Percentiles rank a stretch among this genome's conserved stretches.
These are phyloP conservation scores for Crax fasciolata DNA, from an alignment of 2,797 vertebrate species.

Conservation along the genomic window DNA sequence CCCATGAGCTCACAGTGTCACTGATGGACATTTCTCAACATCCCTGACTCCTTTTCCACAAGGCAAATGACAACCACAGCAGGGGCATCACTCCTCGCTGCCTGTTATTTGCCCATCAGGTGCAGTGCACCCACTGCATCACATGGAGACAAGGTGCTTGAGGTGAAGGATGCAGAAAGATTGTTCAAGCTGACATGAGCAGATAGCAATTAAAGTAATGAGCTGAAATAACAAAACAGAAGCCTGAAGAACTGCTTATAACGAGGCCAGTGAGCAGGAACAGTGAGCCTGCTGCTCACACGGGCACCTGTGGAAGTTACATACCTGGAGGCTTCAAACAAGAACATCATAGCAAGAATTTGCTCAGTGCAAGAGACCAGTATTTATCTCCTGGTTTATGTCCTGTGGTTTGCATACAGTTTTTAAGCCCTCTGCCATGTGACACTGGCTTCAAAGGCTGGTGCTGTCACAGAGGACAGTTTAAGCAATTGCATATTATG, in stretches of 20 bases:
- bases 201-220: not conserved
- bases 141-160: not conserved
- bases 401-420: accelerated
- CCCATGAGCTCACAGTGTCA: not conserved
- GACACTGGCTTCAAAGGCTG: not conserved
- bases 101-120: not conserved
- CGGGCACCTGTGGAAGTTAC: accelerated
- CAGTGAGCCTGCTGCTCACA: not conserved
- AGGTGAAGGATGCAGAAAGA: not conserved
- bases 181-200: not conserved
- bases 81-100: not conserved
- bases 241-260: not conserved
- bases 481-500: not conserved
- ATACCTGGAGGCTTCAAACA: accelerated
- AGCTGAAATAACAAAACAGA: not conserved
- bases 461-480: not conserved
- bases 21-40: not conserved
- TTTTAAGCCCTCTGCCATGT: not conserved
- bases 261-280: not conserved
- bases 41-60: not conserved
- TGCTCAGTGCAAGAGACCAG: no score
- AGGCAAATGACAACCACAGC: not conserved
- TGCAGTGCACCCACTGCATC: not conserved
- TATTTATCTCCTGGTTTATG: not conserved
- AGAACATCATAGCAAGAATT: not conserved